Conservation (phyloP, 2,888 invertebrate genomes). For the Stenichneumon culpator region DNA sequence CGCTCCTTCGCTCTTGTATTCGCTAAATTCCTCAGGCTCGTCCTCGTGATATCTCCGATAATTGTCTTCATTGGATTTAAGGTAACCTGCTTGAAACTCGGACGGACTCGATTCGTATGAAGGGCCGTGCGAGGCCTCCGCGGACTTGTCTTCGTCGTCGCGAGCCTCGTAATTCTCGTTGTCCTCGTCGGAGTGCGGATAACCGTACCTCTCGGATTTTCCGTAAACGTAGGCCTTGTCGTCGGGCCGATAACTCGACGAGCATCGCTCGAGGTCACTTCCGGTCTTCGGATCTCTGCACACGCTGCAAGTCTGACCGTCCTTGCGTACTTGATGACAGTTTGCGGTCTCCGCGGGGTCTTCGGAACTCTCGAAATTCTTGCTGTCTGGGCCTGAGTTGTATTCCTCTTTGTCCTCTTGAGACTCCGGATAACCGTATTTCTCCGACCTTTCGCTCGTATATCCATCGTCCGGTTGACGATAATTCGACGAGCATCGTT, state of each 20-base stretch:
- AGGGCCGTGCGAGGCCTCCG: conserved; percentile 21
- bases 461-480: neutral
- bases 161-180: neutral
- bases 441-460: neutral
- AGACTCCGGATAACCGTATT: neutral
- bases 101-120: conserved; percentile 23
- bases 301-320: conserved; percentile 86
- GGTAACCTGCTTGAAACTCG: conserved; percentile 12
- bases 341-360: conserved; percentile 32
- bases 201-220: conserved; percentile 64
- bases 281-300: conserved; percentile 87
- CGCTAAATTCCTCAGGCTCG: neutral
- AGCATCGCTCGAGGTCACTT: conserved; percentile 87
- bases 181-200: conserved; percentile 42
- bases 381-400: neutral
- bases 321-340: conserved; percentile 73
- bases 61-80: conserved; percentile 21
- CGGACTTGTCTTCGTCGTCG: conserved; percentile 30
- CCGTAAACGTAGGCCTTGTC: conserved; percentile 68
- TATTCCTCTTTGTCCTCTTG: conserved; percentile 39
- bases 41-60: conserved; percentile 14
- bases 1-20: conserved; percentile 2
- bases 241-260: conserved; percentile 86
- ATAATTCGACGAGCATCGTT: conserved; percentile 22
- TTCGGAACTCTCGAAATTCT: conserved; percentile 14